A percentile compares a stretch with the other conserved stretches of the same genome.
Conservation (phyloP, 2,797 vertebrate genomes). For the Sylvia borin region DNA sequence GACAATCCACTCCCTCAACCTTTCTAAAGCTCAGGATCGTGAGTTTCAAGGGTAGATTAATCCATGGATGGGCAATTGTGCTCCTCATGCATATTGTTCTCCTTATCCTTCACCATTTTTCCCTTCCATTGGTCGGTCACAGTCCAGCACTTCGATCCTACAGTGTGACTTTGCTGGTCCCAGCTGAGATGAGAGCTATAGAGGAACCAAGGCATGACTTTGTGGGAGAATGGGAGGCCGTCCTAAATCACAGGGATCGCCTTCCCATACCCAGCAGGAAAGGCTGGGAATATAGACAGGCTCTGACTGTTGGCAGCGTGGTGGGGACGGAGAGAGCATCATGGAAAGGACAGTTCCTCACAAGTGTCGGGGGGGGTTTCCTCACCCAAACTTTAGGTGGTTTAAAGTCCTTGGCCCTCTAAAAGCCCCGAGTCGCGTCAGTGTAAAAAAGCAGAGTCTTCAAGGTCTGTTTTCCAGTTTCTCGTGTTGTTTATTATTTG, state of each 20-base stretch:
- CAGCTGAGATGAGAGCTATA: rapidly evolving
- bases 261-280: background rate
- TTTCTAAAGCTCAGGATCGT: no score
- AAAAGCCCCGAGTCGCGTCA: no score
- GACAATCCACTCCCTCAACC: no score
- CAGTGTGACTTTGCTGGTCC: background rate
- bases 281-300: background rate
- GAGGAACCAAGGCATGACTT: background rate
- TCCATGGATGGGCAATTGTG: background rate
- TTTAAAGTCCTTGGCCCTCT: no score
- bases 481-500: no score
- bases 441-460: no score
- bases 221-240: background rate
- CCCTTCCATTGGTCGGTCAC: background rate
- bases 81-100: background rate
- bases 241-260: no score
- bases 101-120: background rate
- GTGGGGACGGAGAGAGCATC: background rate
- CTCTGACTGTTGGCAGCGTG: background rate
- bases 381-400: no score
- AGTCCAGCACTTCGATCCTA: background rate
- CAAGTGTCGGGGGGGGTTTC: no score
- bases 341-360: background rate
- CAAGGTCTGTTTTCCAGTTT: no score
- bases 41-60: background rate